Base-by-base conservation (phyloP, 2,113 vertebrate species). In the Cavia porcellus region DNA sequence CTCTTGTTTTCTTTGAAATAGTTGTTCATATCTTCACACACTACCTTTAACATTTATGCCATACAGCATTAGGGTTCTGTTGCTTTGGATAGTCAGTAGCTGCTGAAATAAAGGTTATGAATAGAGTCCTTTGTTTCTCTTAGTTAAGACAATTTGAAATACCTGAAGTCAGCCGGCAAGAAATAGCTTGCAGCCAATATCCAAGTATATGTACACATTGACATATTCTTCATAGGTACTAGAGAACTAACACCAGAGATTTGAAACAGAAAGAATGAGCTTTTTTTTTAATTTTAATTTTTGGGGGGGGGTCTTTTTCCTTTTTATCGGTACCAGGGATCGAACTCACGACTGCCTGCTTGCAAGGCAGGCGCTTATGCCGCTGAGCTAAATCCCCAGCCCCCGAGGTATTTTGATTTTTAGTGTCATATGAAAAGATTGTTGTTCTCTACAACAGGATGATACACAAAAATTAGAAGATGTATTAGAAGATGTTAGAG, bases 101-200 rank as follows among this genome's bases (percentile, higher is more conserved):
- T 98, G 97, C 87, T 96, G 94, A 97, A 68, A 85, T 66, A 0
- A 5, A 92, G 0, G 84, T 96, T 91, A 13, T 98, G 96, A 98
- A 98, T 98, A 95, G 96, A 86, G 94, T 70, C 96, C 95, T 97
- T 98, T 98, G 97, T 98, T 97, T 98, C 90, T 98, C 90, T 14
- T 61, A 2, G 1, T 68, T 25, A 96, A 97, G 97, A 88, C 96
- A 74, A 9, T 97, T 79, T 92, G 92, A 96, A 98, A 96, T 74
- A 95, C 22, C 96, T 97, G 81, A 83, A 24, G 89, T 96, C 72
- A 22, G 2, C 95, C 86, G 91, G 4, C 2, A 35, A 96, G 97
- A 98, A 98, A 96, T 7, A 20, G 50, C 85, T 87, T 22, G 52
- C 89, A 96, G 94, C 92, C 92, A 87, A 0, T 15, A 87, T 12